Conservation (phyloP, 2,797 vertebrate genomes). For the Poeciliopsis paucimaculata region DNA sequence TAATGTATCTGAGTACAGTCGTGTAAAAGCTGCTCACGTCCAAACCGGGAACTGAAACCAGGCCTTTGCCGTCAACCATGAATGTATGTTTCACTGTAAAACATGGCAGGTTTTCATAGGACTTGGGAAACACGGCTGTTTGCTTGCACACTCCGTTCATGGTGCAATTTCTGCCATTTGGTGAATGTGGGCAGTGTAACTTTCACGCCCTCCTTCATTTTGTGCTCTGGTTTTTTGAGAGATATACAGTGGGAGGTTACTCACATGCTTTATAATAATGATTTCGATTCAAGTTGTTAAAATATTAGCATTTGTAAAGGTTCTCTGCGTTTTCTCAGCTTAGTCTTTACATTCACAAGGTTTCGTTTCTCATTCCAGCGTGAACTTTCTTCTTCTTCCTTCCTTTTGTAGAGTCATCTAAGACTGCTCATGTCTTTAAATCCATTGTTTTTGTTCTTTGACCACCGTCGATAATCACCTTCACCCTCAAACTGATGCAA, state of each 20-base stretch:
- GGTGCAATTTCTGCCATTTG: constrained; percentile 78
- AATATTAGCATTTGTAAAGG: constrained; percentile 40
- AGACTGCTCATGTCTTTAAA: constrained; percentile 59
- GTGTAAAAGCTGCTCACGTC: neutral
- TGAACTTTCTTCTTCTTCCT: constrained; percentile 16
- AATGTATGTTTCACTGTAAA: constrained; percentile 25
- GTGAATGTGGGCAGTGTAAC: constrained; percentile 80
- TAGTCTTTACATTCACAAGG: constrained; percentile 24
- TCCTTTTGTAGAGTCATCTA: constrained; percentile 34
- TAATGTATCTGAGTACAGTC: neutral
- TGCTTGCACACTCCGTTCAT: constrained; percentile 66
- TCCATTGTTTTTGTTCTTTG: constrained; percentile 63
- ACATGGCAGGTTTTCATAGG: constrained; percentile 23
- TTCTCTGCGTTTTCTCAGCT: constrained; percentile 4
- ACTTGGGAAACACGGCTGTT: constrained; percentile 40
- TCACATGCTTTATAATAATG: constrained; percentile 21
- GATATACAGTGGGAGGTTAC: constrained; percentile 18
- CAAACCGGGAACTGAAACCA: constrained; percentile 1
- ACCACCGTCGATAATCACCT: constrained; percentile 41
- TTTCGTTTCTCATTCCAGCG: constrained; percentile 9
- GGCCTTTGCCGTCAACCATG: constrained; percentile 17
- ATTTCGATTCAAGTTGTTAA: constrained; percentile 41
- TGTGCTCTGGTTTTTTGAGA: constrained; percentile 54
- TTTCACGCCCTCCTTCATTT: constrained; percentile 55
- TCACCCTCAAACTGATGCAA: constrained; percentile 67